Conservation (phyloP, 2,888 invertebrate genomes). For the Ectemnius lituratus region DNA sequence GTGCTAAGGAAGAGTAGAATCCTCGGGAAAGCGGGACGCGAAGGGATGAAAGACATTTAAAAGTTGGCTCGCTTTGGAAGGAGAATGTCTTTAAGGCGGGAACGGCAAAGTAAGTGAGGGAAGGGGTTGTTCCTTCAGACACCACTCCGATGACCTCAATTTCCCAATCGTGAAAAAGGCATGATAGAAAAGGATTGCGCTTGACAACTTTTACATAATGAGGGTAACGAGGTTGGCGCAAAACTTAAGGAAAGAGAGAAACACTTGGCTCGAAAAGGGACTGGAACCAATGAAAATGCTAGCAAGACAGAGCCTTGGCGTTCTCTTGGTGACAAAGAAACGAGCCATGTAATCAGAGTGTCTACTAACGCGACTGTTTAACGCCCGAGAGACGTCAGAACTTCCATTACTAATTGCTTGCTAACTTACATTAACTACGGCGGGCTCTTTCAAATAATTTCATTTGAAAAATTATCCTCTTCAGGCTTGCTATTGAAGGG, state of each 20-base stretch:
- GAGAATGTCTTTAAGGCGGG: background rate
- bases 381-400: constrained; percentile 34
- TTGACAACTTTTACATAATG: constrained; percentile 22
- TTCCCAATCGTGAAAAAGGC: background rate
- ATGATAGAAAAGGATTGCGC: background rate
- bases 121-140: too few species aligned
- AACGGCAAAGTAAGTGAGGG: too few species aligned
- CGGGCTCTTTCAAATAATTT: constrained; percentile 32
- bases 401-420: constrained; percentile 43
- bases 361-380: constrained; percentile 43
- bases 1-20: background rate
- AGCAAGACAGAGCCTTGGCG: background rate
- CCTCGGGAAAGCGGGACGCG: background rate
- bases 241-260: constrained; percentile 33
- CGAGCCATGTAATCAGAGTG: constrained; percentile 43
- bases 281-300: constrained; percentile 3
- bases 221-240: constrained; percentile 14
- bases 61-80: background rate
- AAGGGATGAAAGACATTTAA: background rate
- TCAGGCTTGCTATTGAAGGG: background rate
- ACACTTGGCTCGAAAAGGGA: background rate
- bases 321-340: constrained; percentile 32
- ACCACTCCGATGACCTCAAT: constrained; percentile 1
- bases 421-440: constrained; percentile 30
- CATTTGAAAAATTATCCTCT: constrained; percentile 20